phyloP scores from a whole-genome alignment of 2,797 vertebrate species.

The Ceryle rudis region DNA sequence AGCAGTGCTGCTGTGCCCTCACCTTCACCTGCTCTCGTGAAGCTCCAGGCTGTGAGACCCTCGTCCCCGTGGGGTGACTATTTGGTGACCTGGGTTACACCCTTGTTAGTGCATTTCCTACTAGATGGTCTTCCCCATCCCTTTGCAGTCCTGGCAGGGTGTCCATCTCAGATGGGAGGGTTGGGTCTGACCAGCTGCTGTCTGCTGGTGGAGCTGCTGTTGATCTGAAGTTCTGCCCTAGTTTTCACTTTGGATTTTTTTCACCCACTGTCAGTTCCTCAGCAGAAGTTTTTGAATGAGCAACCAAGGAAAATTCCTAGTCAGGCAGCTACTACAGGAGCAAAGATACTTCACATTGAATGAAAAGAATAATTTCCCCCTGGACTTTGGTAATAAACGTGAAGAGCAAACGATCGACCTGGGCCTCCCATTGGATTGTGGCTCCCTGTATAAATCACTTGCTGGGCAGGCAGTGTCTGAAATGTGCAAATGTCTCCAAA shows the following conservation, averaged over 20 bases:
- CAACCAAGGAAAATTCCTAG: neutral
- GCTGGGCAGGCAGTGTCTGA: neutral
- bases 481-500: neutral
- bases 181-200: rapidly evolving
- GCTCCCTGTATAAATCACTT: neutral
- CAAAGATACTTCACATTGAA: neutral
- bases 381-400: neutral
- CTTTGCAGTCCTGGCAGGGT: neutral
- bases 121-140: neutral
- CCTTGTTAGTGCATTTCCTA: neutral
- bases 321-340: neutral
- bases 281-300: neutral
- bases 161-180: rapidly evolving
- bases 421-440: neutral
- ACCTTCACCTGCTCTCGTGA: neutral
- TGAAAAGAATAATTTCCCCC: neutral
- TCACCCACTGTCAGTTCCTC: neutral
- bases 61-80: neutral
- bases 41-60: neutral
- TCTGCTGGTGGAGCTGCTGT: neutral
- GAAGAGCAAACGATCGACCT: neutral
- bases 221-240: neutral
- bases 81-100: neutral
- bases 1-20: neutral
- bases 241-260: neutral